Evolutionary conservation across 2,888 invertebrate species (phyloP), one percentile per base, ranked within the genome.

Genomic region (Chirona hameri): DNA sequence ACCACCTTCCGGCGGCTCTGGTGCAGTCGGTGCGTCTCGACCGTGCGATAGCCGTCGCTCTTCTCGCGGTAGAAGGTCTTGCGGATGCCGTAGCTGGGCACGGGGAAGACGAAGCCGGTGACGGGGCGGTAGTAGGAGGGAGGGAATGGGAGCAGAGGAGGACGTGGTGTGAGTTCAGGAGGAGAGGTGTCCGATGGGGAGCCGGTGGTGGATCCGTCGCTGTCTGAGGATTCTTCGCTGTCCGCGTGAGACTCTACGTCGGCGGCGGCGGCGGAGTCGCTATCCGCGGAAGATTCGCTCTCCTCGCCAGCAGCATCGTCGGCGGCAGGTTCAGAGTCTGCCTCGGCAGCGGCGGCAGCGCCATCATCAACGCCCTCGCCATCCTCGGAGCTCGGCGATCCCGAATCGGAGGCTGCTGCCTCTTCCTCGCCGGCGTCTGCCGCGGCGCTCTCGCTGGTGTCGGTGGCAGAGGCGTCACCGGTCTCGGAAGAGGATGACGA

Each of bases 61-160:
- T 69, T 27, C 29, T 69, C 69, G 27, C 69, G 69, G 69, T 69
- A 69, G 29, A 69, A 69, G 14, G 69, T 69, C 69, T 69, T 69
- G n/a, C 65, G 65, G 65, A 65, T 65, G 9, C 29, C 69, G 29
- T 27, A 69, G 69, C 24, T 27, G 69, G 69, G 27, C 12, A 69
- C 69, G 69, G 69, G 69, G 27, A 9, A 27, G 27, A 27, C 5
- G 69, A 29, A 69, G 27, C 69, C 27, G 29, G 12, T 24, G 24
- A 69, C 69, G 69, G 69, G 69, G 3, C 27, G 69, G 69, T 7
- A 14, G 69, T 69, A 69, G 1, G 27, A 0, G 3, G 69, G 27
- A 15, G 52, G 52, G 52, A 52, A 52, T 4, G 52, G 12, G 10
- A 52, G 3, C 52, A 52, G 15, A 1, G 52, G 52, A 9, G 52